Base-by-base conservation (phyloP, 2,888 invertebrate genomes). In the Spilarctia lutea region DNA sequence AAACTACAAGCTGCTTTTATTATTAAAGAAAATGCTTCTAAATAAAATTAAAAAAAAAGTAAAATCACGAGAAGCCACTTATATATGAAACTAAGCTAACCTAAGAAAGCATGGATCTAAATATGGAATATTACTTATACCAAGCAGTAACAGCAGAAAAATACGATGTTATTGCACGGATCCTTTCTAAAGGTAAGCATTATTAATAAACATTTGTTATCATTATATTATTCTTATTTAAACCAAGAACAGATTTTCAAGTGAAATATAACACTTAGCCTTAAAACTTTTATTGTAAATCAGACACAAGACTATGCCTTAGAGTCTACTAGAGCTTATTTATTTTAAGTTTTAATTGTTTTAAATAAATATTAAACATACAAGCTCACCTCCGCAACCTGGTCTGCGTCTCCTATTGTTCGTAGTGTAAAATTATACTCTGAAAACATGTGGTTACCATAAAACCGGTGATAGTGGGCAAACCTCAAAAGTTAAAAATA, bases 161-260 rank as follows among this genome's bases (percentile, higher is more conserved):
- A 82, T 91, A 92, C 85, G 94, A 95, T 79, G 88, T 91, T 75
- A 91, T 96, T 73, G 89, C 92, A 79, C 91, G 93, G 77, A 88
- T 96, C 75, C 87, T 97, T 77, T 72, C 45, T 52, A 52, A 65
- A 74, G 74, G 74, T 74, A 65, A 48, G 30, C 20, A 1, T 33
- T 52, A 27, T 48, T 33, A 68, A 18, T 27, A 18, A 8, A 16
- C 0, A 45, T 16, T 0, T 63, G 30, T 27, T 30, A 16, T 60
- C 10, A n/a, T 11, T 60, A n/a, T 3, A 13, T 63, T 16, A 63
- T 16, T 7, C 27, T 13, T 60, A 60, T 30, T 2, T 27, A 3
- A 4, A 30, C 27, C 7, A 30, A 6, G 20, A 20, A 48, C 16
- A 27, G 18, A 63, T 63, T 27, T 63, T 16, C 8, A n/a, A 10